Conservation (phyloP, 2,888 invertebrate species). For the Eudasyphora cyanicolor region DNA sequence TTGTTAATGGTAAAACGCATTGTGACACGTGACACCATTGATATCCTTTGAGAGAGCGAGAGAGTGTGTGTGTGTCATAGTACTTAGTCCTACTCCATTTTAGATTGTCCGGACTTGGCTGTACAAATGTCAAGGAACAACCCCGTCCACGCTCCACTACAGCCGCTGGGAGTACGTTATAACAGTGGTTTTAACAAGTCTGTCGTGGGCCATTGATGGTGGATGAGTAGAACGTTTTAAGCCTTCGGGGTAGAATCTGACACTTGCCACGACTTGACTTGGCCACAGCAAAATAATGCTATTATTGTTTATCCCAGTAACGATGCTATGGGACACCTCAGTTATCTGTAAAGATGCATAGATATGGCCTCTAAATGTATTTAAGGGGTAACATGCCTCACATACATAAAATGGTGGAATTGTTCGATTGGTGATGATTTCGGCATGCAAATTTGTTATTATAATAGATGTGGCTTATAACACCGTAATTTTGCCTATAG, state of each 20-base stretch:
- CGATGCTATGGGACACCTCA: not conserved
- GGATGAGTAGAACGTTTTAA: not conserved
- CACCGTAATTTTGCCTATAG: no score
- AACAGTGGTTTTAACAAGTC: not conserved
- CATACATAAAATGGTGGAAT: not conserved
- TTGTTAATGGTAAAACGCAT: constrained; percentile 26
- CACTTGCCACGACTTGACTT: constrained; percentile 22
- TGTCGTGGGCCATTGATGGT: constrained; percentile 4
- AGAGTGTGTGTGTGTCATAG: not conserved
- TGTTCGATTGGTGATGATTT: not conserved
- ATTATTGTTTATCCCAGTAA: constrained; percentile 26
- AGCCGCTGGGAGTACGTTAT: not conserved
- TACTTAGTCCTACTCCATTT: not conserved
- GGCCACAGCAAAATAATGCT: not conserved
- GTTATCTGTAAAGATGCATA: not conserved
- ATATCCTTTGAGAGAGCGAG: not conserved
- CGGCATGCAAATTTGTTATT: constrained; percentile 8
- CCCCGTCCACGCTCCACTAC: not conserved
- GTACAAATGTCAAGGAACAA: not conserved
- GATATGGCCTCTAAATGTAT: not conserved
- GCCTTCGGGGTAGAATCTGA: constrained; percentile 21
- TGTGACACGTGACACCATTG: constrained; percentile 22
- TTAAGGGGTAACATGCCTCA: not conserved
- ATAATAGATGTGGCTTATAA: no score
- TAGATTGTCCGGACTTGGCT: not conserved